Evolutionary conservation across 2,797 vertebrate species (phyloP).

Genomic region (Coregonus ussuriensis): DNA sequence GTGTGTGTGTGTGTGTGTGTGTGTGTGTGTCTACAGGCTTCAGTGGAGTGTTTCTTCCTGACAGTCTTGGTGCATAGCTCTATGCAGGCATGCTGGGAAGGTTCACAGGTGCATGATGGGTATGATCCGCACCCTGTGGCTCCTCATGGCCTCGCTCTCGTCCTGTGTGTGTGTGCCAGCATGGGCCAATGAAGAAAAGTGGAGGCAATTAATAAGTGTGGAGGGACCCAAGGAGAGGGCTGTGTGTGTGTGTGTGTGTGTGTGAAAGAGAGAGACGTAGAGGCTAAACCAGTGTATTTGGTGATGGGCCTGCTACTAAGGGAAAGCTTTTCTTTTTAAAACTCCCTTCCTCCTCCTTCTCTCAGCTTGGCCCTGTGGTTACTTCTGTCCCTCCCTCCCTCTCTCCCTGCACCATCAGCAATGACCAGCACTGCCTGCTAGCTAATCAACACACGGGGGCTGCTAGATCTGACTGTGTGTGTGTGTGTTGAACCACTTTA

Average conservation of each 20-base stretch:
- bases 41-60: constrained; percentile 7
- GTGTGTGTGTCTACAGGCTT: background rate
- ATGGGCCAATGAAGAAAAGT: constrained; percentile 8
- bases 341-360: background rate
- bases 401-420: background rate
- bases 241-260: constrained; percentile 25
- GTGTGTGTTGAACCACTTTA: background rate
- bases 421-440: constrained; percentile 9
- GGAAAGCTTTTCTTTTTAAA: constrained; percentile 8
- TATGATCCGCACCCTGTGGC: constrained; percentile 8
- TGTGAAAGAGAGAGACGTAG: constrained; percentile 10
- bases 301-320: constrained; percentile 14
- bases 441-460: background rate
- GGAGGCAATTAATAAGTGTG: constrained; percentile 11
- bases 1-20: no score
- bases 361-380: constrained; percentile 5
- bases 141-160: constrained; percentile 7
- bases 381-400: background rate
- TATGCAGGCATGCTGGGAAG: constrained; percentile 10
- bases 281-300: background rate
- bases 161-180: constrained; percentile 14
- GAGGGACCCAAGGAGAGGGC: background rate
- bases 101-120: constrained; percentile 16
- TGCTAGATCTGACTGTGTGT: background rate
- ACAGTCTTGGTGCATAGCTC: background rate